Evolutionary conservation across 2,113 vertebrate genomes (phyloP).

Genomic region (Sturnus vulgaris): DNA sequence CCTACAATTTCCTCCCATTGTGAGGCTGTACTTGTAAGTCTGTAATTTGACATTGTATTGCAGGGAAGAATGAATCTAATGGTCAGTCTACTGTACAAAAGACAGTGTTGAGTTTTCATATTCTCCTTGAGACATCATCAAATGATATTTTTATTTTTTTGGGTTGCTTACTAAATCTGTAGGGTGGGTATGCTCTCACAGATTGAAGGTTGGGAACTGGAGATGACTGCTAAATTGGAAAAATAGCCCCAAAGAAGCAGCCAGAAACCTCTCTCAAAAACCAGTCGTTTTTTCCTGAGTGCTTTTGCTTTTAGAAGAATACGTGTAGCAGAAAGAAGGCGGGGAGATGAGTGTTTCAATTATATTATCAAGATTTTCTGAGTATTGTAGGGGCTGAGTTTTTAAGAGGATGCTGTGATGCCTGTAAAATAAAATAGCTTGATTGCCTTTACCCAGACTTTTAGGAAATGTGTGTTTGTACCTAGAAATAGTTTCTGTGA

Average conservation of each 20-base stretch:
- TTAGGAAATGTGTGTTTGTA: neutral
- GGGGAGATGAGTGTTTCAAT: neutral
- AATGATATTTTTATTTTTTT: neutral
- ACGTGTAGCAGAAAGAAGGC: neutral
- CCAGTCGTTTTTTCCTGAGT: neutral
- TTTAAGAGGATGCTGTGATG: neutral
- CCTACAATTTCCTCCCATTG: neutral
- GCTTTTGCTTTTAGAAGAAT: neutral
- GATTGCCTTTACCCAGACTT: neutral
- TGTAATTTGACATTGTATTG: neutral
- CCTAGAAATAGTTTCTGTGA: neutral
- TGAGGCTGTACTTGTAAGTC: neutral
- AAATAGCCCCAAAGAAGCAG: neutral
- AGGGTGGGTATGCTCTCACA: neutral
- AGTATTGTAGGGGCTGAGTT: neutral
- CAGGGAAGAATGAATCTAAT: neutral
- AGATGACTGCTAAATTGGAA: neutral
- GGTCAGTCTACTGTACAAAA: neutral
- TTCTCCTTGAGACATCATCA: neutral
- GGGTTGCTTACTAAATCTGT: neutral
- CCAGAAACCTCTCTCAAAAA: neutral
- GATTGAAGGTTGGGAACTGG: neutral
- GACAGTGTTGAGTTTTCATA: neutral
- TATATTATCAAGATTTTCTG: neutral
- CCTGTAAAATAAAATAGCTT: neutral